Evolutionary conservation across 1,140 invertebrate species (phyloP), one percentile per base, ranked within the genome.

Genomic region (Lasioglossum baleicum): DNA sequence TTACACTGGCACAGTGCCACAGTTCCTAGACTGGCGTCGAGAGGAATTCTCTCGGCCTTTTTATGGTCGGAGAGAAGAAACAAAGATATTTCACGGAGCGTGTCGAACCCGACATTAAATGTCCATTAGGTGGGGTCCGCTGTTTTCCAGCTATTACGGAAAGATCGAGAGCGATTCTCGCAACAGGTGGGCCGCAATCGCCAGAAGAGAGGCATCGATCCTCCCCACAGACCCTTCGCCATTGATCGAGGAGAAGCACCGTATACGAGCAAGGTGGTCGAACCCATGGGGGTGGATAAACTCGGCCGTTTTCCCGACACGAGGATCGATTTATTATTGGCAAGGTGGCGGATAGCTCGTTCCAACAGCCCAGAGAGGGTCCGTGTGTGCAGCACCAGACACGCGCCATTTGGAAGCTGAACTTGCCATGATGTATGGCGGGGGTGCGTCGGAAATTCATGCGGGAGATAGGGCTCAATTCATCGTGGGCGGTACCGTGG

Each of bases 251-350:
- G 60, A 61, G 35, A 31, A 5, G 35, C 10, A 0, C 61, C 53
- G 63, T 67, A 71, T 68, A 70, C 74, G 31, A 51, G 77, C 78
- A 87, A 81, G 81, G 84, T 86, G 84, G 86, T 84, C 85, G 81
- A 64, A 63, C 60, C 63, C 42, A 48, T 40, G 74, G 68, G 76
- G 61, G 82, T 71, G 78, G 68, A 58, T 82, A 79, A 73, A 81
- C 85, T 84, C 63, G 40, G 53, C 58, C 66, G 70, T 77, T 87
- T 87, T 79, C 66, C 76, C 58, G 79, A 83, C 85, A 87, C 85
- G 71, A 84, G 80, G 79, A 87, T 90, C 90, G 81, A 91, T 91
- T 91, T 90, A 90, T 90, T 90, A 89, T 86, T 85, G 63, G 79
- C 83, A 88, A 89, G 90, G 89, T 90, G 88, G 87, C 88, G 80